These are phyloP conservation scores for Acleris sparsana DNA, from an alignment of 2,888 invertebrate species.

Conservation along the genomic window DNA sequence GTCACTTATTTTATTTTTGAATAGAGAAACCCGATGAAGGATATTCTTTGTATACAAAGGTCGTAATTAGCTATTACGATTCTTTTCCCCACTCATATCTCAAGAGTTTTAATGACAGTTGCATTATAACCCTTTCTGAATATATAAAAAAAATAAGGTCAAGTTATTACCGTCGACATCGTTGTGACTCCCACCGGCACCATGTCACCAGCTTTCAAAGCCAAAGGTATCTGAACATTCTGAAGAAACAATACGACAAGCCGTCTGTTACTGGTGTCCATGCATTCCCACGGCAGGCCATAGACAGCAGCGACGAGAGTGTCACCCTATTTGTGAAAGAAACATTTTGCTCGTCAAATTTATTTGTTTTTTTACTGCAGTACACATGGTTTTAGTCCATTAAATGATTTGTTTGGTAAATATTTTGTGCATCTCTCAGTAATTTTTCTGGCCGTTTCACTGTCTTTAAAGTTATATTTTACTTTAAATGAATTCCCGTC, in stretches of 20 bases:
- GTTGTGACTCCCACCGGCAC: conserved; percentile 25
- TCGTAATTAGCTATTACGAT: no score
- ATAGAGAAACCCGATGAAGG: no score
- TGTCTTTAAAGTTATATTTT: no score
- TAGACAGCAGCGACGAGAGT: conserved; percentile 14
- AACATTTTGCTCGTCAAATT: background rate
- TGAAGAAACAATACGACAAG: conserved; percentile 5
- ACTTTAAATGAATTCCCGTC: no score
- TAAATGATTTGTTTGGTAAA: no score
- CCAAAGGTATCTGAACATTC: conserved; percentile 19
- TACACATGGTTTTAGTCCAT: no score
- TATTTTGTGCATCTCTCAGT: no score
- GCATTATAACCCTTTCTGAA: background rate
- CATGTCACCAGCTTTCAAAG: conserved; percentile 20
- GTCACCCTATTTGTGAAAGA: conserved; percentile 6
- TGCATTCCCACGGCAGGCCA: conserved; percentile 19
- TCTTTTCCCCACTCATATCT: no score
- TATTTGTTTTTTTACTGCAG: no score
- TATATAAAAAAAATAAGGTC: background rate
- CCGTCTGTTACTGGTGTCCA: conserved; percentile 11
- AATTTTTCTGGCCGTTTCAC: no score
- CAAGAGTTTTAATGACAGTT: background rate
- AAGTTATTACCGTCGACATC: conserved; percentile 16
- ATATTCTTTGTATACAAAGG: no score
- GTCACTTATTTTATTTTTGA: no score